Conservation (phyloP, 2,113 vertebrate species). For the Illadopsis cleaveri region DNA sequence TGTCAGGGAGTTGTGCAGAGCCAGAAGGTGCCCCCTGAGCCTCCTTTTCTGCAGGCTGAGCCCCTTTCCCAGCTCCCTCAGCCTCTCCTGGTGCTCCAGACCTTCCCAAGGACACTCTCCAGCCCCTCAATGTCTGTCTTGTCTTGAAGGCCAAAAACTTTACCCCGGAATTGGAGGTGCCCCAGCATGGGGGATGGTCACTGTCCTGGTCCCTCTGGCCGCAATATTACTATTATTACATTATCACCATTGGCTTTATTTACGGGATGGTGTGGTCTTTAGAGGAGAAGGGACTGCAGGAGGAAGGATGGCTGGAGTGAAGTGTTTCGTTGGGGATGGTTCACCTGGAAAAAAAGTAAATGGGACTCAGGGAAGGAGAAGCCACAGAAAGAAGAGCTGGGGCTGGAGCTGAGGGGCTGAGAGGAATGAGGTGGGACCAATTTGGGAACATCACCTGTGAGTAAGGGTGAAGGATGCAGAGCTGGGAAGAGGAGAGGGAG, state of each 20-base stretch:
- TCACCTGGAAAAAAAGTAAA: not conserved
- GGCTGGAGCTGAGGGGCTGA: not conserved
- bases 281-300: not conserved
- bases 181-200: not conserved
- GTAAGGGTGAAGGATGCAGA: not conserved
- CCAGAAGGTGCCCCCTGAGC: not conserved
- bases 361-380: not conserved
- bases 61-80: not conserved
- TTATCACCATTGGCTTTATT: not conserved
- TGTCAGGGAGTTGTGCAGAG: not conserved
- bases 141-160: not conserved
- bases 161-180: not conserved
- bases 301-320: not conserved
- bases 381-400: not conserved
- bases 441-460: not conserved
- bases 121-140: not conserved
- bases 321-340: not conserved
- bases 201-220: not conserved
- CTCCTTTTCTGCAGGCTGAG: not conserved
- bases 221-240: not conserved
- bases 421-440: not conserved
- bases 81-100: accelerated
- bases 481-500: not conserved
- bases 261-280: accelerated
- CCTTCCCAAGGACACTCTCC: not conserved